A percentile compares a stretch with the other conserved stretches of the same genome.
These are phyloP conservation scores for Apteryx owenii DNA, from an alignment of 2,113 vertebrate species.

Conservation along the genomic window DNA sequence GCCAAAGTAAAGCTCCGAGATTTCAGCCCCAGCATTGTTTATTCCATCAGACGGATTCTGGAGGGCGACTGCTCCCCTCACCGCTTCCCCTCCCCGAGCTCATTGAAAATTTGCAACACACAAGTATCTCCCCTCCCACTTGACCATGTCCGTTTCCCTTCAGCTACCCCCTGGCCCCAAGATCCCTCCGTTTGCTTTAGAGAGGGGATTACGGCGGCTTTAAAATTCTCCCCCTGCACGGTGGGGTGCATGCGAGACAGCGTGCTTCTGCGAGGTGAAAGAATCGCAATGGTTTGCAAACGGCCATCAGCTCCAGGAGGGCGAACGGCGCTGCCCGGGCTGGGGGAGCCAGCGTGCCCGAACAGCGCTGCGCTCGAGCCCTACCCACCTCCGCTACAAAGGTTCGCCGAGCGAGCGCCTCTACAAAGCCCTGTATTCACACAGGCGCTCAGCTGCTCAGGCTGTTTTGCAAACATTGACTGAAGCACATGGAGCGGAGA, in stretches of 20 bases:
- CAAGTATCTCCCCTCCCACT: neutral
- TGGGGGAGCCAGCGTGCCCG: neutral
- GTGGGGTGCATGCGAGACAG: neutral
- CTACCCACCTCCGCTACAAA: neutral
- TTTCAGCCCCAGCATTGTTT: slow-evolving; percentile 38
- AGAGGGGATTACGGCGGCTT: neutral
- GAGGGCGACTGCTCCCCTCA: neutral
- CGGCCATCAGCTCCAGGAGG: neutral
- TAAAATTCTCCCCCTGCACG: neutral
- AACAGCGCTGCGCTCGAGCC: neutral
- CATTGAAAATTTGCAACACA: neutral
- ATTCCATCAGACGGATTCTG: slow-evolving; percentile 3
- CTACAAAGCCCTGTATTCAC: neutral
- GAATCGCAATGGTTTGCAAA: neutral
- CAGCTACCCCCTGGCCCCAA: neutral
- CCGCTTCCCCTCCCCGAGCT: neutral
- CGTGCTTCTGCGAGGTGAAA: neutral
- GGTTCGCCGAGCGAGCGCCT: neutral
- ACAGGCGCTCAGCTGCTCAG: neutral
- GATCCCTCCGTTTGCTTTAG: neutral
- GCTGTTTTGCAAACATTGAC: slow-evolving; percentile 31
- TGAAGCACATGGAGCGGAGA: neutral
- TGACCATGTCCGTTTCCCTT: neutral
- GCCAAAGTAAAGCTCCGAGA: slow-evolving; percentile 68
- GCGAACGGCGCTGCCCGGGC: neutral